Conservation (phyloP, 1,140 invertebrate genomes). For the Papilio xuthus region DNA sequence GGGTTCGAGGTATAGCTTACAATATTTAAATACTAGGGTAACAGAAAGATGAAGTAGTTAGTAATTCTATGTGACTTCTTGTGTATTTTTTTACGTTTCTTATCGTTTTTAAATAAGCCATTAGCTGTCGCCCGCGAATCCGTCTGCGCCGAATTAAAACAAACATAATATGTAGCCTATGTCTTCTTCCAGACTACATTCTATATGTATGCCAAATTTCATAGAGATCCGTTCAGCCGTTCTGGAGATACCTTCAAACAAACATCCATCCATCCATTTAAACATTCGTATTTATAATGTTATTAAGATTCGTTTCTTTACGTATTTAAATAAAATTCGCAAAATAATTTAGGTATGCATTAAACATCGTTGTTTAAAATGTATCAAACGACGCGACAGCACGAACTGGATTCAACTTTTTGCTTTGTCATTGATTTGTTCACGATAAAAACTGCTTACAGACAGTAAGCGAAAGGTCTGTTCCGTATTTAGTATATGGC, state of each 20-base stretch:
- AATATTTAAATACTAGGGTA: slow-evolving; percentile 6
- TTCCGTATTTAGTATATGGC: not conserved
- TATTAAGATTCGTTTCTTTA: no score
- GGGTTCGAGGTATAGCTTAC: slow-evolving; percentile 70
- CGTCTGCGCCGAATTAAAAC: no score
- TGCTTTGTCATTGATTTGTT: slow-evolving; percentile 17
- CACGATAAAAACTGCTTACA: not conserved
- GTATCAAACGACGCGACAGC: slow-evolving; percentile 16
- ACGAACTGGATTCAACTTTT: not conserved
- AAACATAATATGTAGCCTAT: no score
- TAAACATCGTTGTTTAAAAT: slow-evolving; percentile 3
- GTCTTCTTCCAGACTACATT: no score
- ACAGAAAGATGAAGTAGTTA: not conserved
- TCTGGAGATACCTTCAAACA: no score
- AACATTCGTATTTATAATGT: no score
- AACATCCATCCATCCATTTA: no score
- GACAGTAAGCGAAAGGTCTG: slow-evolving; percentile 11
- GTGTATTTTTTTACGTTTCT: not conserved
- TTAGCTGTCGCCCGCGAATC: no score
- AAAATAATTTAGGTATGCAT: not conserved
- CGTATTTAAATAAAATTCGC: not conserved
- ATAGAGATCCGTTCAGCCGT: no score
- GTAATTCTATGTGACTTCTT: not conserved
- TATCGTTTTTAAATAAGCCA: no score
- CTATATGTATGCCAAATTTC: no score